Percentiles rank a stretch among this genome's conserved stretches.
phyloP scores from a whole-genome alignment of 2,113 vertebrate genomes.

The Platysternon megacephalum region DNA sequence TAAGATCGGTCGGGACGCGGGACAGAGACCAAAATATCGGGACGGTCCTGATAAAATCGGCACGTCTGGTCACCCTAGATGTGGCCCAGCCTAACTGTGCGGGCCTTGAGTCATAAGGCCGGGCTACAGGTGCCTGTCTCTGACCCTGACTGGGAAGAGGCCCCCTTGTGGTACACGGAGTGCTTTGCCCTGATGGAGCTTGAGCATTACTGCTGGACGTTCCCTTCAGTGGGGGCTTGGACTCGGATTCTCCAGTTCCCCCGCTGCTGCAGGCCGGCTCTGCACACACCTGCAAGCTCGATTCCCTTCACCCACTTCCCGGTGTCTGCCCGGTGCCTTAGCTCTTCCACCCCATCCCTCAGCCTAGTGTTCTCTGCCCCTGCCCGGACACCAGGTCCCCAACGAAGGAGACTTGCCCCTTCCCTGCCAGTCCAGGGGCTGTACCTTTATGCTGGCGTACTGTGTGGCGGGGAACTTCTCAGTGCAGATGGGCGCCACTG shows the following conservation, averaged over 20 bases:
- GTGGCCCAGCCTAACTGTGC: too few relatives aligned
- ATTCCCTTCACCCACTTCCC: neutral
- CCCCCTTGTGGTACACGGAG: neutral
- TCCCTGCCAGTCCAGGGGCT: neutral
- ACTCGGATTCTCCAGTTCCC: too few relatives aligned
- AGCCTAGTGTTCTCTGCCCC: neutral
- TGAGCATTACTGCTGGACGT: neutral
- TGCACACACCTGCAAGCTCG: rapidly evolving
- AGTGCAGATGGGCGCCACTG: conserved; percentile 95
- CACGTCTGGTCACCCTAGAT: too few relatives aligned
- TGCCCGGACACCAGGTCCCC: rapidly evolving
- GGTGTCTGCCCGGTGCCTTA: rapidly evolving
- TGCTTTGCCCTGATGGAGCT: neutral
- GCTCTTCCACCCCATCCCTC: neutral
- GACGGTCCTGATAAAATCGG: too few relatives aligned
- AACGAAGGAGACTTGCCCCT: neutral
- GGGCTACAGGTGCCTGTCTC: neutral
- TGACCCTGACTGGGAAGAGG: neutral
- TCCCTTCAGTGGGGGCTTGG: too few relatives aligned
- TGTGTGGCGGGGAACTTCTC: conserved; percentile 87
- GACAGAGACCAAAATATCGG: too few relatives aligned
- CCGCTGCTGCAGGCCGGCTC: too few relatives aligned
- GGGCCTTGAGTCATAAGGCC: too few relatives aligned
- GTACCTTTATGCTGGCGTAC: conserved; percentile 89
- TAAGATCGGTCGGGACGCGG: too few relatives aligned